These are phyloP conservation scores for Trachelus tabidus DNA, from an alignment of 2,888 invertebrate genomes.

Conservation along the genomic window DNA sequence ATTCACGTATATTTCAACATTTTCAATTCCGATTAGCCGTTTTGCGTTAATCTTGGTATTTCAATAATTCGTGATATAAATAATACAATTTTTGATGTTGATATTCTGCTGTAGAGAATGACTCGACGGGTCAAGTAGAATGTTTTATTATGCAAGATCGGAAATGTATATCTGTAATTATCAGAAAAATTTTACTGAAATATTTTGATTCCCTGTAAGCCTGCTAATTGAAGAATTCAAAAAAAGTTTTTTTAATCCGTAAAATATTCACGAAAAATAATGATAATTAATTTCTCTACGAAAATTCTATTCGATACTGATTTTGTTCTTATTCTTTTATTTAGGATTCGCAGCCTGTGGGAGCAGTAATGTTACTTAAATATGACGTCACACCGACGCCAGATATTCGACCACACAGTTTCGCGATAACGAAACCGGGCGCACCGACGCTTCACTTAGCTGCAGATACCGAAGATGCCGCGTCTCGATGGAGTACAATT, in stretches of 20 bases:
- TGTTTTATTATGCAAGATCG: too few relatives aligned
- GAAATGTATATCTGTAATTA: too few relatives aligned
- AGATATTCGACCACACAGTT: constrained; percentile 77
- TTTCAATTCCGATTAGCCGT: neutral
- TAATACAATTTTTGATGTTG: too few relatives aligned
- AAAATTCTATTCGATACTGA: neutral
- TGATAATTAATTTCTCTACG: neutral
- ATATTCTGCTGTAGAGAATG: too few relatives aligned
- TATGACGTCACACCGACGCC: constrained; percentile 77
- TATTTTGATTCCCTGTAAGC: too few relatives aligned
- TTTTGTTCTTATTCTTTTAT: neutral
- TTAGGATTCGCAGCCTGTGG: constrained; percentile 88
- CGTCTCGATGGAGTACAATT: constrained; percentile 81
- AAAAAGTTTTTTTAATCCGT: neutral
- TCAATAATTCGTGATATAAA: neutral
- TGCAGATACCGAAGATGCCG: constrained; percentile 79
- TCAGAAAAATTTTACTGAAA: too few relatives aligned
- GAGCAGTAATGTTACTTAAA: constrained; percentile 87
- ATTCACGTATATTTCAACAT: neutral
- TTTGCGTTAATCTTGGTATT: neutral
- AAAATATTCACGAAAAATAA: neutral
- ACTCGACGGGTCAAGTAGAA: too few relatives aligned
- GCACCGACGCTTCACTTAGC: constrained; percentile 82
- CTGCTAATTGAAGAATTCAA: neutral
- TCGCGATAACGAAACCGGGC: constrained; percentile 77